Conservation (phyloP, 2,113 vertebrate species). For the Atherinomorus stipes region DNA sequence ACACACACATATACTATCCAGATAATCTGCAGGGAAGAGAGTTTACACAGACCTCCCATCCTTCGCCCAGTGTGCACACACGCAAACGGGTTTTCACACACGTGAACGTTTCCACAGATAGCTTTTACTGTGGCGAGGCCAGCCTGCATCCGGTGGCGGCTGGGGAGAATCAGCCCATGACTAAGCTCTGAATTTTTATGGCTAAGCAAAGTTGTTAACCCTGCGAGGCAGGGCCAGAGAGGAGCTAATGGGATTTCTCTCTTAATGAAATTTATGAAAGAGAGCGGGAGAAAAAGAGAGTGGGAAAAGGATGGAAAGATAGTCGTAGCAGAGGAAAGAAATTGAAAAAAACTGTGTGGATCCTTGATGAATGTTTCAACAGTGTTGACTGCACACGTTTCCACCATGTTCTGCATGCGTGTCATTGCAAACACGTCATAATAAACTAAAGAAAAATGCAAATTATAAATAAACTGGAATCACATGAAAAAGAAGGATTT, state of each 20-base stretch:
- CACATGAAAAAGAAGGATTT: too few species aligned
- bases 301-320: constrained; percentile 22
- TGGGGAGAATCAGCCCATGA: constrained; percentile 83
- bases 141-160: constrained; percentile 38
- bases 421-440: too few species aligned
- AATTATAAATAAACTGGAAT: too few species aligned
- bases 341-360: neutral
- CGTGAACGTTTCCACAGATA: constrained; percentile 75
- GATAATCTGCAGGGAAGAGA: constrained; percentile 71
- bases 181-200: constrained; percentile 87
- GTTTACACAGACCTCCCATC: constrained; percentile 71
- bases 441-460: too few species aligned
- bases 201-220: constrained; percentile 87
- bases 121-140: constrained; percentile 67
- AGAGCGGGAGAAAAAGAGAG: constrained; percentile 41
- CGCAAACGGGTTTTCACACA: constrained; percentile 51
- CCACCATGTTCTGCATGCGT: neutral
- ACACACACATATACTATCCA: constrained; percentile 28
- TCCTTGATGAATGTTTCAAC: constrained; percentile 19
- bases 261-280: constrained; percentile 85
- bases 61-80: constrained; percentile 40
- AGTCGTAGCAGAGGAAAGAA: neutral
- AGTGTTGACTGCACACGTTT: too few species aligned
- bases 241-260: constrained; percentile 83
- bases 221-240: constrained; percentile 76